Percentiles rank a stretch among this genome's conserved stretches.
Evolutionary conservation across 2,888 invertebrate species (phyloP).

Genomic region (Tinea trinotella): DNA sequence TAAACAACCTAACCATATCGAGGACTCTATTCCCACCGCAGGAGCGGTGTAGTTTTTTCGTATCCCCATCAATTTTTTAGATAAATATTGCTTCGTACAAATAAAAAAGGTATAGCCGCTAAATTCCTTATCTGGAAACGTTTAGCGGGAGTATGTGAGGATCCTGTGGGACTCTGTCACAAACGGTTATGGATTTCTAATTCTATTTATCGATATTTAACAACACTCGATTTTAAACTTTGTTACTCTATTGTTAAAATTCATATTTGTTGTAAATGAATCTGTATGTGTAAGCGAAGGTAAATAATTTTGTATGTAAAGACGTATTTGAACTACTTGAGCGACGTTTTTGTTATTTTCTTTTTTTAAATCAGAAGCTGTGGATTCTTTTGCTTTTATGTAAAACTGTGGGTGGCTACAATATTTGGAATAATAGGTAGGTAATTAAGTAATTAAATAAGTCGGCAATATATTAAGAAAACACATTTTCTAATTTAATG

Average conservation of each 20-base stretch:
- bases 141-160: constrained; percentile 43
- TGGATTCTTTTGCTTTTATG: background rate
- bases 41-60: constrained; percentile 11
- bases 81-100: constrained; percentile 5
- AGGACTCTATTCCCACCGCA: constrained; percentile 6
- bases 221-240: too few relatives aligned
- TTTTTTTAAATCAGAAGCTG: background rate
- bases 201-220: constrained; percentile 15
- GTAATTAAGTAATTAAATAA: too few relatives aligned
- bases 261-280: background rate
- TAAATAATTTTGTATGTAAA: background rate
- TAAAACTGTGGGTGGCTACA: background rate
- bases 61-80: constrained; percentile 7
- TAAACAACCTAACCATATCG: constrained; percentile 20
- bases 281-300: background rate
- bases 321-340: background rate
- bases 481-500: too few relatives aligned
- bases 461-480: too few relatives aligned
- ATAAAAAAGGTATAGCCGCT: constrained; percentile 56
- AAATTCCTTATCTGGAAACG: constrained; percentile 63
- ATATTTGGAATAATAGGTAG: too few relatives aligned
- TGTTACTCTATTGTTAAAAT: too few relatives aligned
- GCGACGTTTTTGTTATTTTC: background rate
- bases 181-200: constrained; percentile 4
- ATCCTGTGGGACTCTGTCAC: constrained; percentile 25